phyloP scores from a whole-genome alignment of 1,140 invertebrate genomes.

The Lutraria rhynchaena region DNA sequence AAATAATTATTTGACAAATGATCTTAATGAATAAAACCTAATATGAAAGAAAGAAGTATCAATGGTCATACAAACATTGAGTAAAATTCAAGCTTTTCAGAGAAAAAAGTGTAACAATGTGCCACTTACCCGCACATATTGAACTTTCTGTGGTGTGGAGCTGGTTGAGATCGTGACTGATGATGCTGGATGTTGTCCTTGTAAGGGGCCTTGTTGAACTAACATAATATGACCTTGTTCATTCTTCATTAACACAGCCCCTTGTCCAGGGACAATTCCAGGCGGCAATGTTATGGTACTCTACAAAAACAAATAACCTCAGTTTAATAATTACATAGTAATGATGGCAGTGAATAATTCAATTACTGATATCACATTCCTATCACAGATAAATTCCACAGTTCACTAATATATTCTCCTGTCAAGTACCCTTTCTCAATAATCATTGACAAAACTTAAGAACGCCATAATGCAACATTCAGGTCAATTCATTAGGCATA shows the following conservation, averaged over 20 bases:
- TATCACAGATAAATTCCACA: too few species aligned
- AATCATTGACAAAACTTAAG: too few species aligned
- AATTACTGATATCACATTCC: too few species aligned
- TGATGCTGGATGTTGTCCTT: slow-evolving; percentile 30
- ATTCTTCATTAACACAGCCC: slow-evolving; percentile 57
- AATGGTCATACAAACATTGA: not conserved
- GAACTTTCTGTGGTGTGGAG: slow-evolving; percentile 49
- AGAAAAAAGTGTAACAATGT: not conserved
- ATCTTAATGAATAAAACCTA: not conserved
- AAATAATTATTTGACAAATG: too few species aligned
- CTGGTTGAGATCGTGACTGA: slow-evolving; percentile 47
- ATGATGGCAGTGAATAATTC: too few species aligned
- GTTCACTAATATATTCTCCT: too few species aligned
- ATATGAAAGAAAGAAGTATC: not conserved
- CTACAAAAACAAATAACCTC: slow-evolving; percentile 6
- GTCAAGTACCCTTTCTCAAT: too few species aligned
- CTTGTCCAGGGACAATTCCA: slow-evolving; percentile 46
- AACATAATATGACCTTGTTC: slow-evolving; percentile 58
- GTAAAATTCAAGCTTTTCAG: not conserved
- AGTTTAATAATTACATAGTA: too few species aligned
- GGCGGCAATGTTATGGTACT: slow-evolving; percentile 52
- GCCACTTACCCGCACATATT: slow-evolving; percentile 58
- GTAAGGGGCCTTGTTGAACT: slow-evolving; percentile 47
- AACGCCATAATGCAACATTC: too few species aligned
- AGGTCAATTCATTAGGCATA: too few species aligned